Evolutionary conservation across 2,888 invertebrate genomes (phyloP), one percentile per base, ranked within the genome.

Genomic region (Eupithecia subfuscata): DNA sequence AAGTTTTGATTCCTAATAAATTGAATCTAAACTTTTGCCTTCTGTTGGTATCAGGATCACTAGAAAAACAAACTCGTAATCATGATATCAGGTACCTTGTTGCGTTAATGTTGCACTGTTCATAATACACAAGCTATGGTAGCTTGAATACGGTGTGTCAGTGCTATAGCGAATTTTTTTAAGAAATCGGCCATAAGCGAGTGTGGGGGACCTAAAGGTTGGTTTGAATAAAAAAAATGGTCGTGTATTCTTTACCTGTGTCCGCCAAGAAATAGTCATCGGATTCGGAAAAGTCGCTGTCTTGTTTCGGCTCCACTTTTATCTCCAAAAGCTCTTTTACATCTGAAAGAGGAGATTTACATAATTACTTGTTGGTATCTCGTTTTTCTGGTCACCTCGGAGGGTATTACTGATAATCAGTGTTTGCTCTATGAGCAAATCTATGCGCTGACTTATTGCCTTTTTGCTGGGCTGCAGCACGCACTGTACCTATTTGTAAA

Each of bases 221-320:
- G n/a, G n/a, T n/a, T n/a, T n/a, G n/a, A n/a, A n/a, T n/a, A n/a
- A n/a, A 30, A 30, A 30, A 30, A 30, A 30, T 30, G 3, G 30
- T 30, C 3, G 1, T 30, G 30, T 30, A 30, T 30, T 30, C 30
- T 30, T 30, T 25, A 91, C 91, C 88, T 77, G 90, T 80, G 75
- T 90, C 89, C 45, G 88, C 84, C 0, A 90, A 48, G 76, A 87
- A 89, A 71, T 88, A 89, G 64, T 90, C 88, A 68, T 90, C 90
- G 0, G 91, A 91, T 2, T 92, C 92, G n/a, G 89, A 86, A 0
- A 78, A 78, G 5, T 79, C 86, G 14, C 85, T 88, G 70, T 87
- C 87, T 3, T 80, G 64, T 40, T 84, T 85, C 0, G 86, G 87
- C 56, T 92, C 92, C 14, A 84, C 0, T 73, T 92, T 92, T 30